phyloP scores from a whole-genome alignment of 2,113 vertebrate genomes.

The Urocolius indicus region DNA sequence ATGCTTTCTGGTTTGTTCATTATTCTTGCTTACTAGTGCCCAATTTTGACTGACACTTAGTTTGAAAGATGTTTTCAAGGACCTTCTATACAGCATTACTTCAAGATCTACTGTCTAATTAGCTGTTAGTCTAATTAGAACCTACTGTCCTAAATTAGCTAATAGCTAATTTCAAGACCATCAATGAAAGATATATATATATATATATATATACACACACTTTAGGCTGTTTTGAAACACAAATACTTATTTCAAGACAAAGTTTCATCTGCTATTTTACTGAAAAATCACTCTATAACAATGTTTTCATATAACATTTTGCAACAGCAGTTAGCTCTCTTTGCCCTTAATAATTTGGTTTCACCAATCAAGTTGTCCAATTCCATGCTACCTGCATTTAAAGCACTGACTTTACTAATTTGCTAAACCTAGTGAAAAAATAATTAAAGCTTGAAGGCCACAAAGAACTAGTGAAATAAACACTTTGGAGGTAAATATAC shows the following conservation, averaged over 20 bases:
- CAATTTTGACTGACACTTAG: neutral
- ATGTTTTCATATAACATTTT: neutral
- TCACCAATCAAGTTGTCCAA: neutral
- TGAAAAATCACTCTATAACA: neutral
- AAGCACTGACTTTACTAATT: neutral
- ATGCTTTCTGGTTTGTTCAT: neutral
- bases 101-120: neutral
- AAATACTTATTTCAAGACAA: neutral
- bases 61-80: neutral
- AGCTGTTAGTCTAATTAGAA: neutral
- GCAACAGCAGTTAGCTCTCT: neutral
- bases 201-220: too few species aligned
- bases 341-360: neutral
- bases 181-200: neutral
- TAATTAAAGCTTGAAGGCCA: neutral
- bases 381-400: neutral
- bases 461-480: neutral
- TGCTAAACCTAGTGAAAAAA: neutral
- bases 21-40: neutral
- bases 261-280: neutral
- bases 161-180: neutral
- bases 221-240: neutral
- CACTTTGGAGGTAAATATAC: neutral
- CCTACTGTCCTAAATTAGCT: neutral
- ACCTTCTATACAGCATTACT: neutral